These are phyloP conservation scores for Parus major DNA, from an alignment of 2,113 vertebrate species.

Conservation along the genomic window DNA sequence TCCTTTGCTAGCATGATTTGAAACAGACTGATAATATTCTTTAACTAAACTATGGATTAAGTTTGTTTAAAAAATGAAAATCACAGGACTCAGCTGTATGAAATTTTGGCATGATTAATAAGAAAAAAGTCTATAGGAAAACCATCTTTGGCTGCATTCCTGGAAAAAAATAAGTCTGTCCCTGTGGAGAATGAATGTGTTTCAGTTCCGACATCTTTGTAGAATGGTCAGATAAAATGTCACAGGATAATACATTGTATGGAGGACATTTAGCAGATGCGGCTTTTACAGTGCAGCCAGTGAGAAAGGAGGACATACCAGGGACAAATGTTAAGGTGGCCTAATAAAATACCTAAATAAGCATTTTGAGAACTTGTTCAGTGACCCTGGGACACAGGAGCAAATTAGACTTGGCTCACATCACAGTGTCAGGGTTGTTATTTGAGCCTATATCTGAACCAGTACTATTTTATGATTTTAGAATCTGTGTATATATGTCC, in stretches of 20 bases:
- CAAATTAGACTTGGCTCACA: rapidly evolving
- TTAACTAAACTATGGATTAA: not conserved
- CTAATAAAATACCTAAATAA: not conserved
- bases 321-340: not conserved
- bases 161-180: not conserved
- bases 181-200: not conserved
- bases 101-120: not conserved
- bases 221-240: not conserved
- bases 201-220: not conserved
- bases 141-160: not conserved
- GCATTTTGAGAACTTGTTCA: not conserved
- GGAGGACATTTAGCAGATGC: not conserved
- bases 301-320: not conserved
- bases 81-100: not conserved
- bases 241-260: not conserved
- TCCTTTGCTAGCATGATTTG: not conserved
- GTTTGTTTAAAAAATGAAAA: not conserved
- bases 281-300: not conserved
- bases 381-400: not conserved
- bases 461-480: not conserved
- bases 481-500: not conserved
- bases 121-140: not conserved
- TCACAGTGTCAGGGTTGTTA: not conserved
- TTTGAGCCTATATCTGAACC: not conserved
- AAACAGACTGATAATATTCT: not conserved